Conservation (phyloP, 2,797 vertebrate species). For the Malacoctenus gilli region DNA sequence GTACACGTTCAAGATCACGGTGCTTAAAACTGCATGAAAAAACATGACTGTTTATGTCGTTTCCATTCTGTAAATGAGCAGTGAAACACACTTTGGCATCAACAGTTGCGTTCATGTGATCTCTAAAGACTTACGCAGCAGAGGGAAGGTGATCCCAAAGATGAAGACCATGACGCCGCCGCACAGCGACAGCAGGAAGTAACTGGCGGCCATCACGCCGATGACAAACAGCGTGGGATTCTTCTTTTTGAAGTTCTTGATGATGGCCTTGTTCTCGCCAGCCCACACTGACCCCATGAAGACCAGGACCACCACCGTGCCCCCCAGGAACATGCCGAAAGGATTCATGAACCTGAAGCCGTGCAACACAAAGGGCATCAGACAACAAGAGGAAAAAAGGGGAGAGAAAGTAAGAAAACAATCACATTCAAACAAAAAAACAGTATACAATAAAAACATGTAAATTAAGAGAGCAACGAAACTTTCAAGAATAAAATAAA, state of each 20-base stretch:
- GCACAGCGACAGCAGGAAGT: slow-evolving; percentile 92
- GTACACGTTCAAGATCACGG: too few relatives aligned
- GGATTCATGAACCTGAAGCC: slow-evolving; percentile 90
- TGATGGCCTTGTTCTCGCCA: slow-evolving; percentile 89
- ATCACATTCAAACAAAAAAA: too few relatives aligned
- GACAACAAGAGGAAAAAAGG: too few relatives aligned
- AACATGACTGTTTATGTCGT: too few relatives aligned
- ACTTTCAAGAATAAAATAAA: too few relatives aligned
- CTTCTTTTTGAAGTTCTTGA: slow-evolving; percentile 93
- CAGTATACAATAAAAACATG: too few relatives aligned
- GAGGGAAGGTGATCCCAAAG: slow-evolving; percentile 94
- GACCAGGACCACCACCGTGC: slow-evolving; percentile 88
- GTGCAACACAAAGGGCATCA: too few relatives aligned
- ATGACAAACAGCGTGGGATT: slow-evolving; percentile 90
- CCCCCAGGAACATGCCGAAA: slow-evolving; percentile 93
- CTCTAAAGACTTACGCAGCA: slow-evolving; percentile 87
- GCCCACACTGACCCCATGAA: slow-evolving; percentile 94
- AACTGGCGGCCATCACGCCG: slow-evolving; percentile 89
- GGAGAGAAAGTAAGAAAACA: too few relatives aligned
- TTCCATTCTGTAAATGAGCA: too few relatives aligned
- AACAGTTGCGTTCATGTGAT: not conserved
- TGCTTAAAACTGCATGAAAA: too few relatives aligned
- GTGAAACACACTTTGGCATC: too few relatives aligned
- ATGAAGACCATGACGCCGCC: slow-evolving; percentile 97
- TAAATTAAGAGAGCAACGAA: too few relatives aligned